Evolutionary conservation across 2,888 invertebrate species (phyloP), one percentile per base, ranked within the genome.

Genomic region (Epinotia demarniana): DNA sequence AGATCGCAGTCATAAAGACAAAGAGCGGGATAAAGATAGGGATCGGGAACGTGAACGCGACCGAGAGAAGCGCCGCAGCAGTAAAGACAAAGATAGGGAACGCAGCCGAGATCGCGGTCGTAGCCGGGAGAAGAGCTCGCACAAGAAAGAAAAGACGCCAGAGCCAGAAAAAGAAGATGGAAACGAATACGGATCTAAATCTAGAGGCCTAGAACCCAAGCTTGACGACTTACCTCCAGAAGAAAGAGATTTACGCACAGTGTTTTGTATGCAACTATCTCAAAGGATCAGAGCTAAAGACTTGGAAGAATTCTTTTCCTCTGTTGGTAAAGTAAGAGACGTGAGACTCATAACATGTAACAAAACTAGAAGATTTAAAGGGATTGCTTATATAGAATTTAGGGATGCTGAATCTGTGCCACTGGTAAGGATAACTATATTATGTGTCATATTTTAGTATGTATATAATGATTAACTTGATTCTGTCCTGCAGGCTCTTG

Each of bases 371-470:
- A 95, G 99, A 80, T 99, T 99, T 86, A 99, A 99, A 93, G 99
- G 99, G 63, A 99, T 99, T 83, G 98, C 99, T n/a, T 99, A 99
- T 87, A 98, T 99, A 77, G 99, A 99, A 93, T 99, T 99, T 89
- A 97, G 97, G 90, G 99, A 99, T 94, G 98, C 99, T 0, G 99
- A 99, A 93, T 98, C 99, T 78, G 99, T 99, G 11, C 97, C 99
- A 76, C 94, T 99, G 94, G 98, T 98, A 91, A 95, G 96, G 16
- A 72, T 53, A 9, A n/a, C 55, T n/a, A 27, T 49, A 55, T 18
- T 63, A 55, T 18, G 4, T 53, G 16, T 53, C 4, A 2, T 60
- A 11, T 60, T 12, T 60, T 19, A 12, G 27, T 6, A 61, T 61
- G 27, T 43, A 63, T 63, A n/a, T 18, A 63, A n/a, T 49, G 18